Evolutionary conservation across 2,113 vertebrate species (phyloP).

Genomic region (Pollimyrus isidori): DNA sequence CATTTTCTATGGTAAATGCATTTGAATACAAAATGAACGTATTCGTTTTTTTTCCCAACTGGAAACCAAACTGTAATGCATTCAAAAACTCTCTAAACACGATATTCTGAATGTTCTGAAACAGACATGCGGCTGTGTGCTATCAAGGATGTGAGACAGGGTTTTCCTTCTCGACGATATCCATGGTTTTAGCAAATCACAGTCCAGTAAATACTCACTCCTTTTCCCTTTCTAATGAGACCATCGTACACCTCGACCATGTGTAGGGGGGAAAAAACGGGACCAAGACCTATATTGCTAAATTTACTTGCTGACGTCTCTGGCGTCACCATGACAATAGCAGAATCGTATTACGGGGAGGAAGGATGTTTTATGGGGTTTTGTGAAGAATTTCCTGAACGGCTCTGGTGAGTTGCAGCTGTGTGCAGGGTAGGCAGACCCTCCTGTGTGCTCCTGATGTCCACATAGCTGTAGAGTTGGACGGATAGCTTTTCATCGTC

Average conservation of each 20-base stretch:
- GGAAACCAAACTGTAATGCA: not conserved
- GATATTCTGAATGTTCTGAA: not conserved
- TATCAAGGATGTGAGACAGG: not conserved
- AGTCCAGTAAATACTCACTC: not conserved
- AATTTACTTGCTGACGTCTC: constrained; percentile 41
- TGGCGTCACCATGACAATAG: constrained; percentile 51
- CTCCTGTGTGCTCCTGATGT: constrained; percentile 34
- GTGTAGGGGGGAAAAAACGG: not conserved
- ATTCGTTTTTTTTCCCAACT: not conserved
- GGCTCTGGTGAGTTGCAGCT: constrained; percentile 33
- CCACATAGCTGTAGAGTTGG: not conserved
- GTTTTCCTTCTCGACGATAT: not conserved
- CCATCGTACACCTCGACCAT: not conserved
- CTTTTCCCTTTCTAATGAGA: not conserved
- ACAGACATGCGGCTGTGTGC: not conserved
- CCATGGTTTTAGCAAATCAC: not conserved
- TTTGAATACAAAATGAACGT: not conserved
- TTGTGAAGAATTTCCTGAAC: constrained; percentile 58
- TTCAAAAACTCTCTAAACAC: not conserved
- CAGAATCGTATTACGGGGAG: constrained; percentile 49
- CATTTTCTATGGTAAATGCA: not conserved
- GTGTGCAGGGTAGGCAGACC: constrained; percentile 11
- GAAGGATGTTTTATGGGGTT: constrained; percentile 46
- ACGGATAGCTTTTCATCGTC: not conserved
- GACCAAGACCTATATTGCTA: constrained; percentile 38